Evolutionary conservation across 2,797 vertebrate species (phyloP), one percentile per base, ranked within the genome.

Genomic region (Heliangelus exortis): DNA sequence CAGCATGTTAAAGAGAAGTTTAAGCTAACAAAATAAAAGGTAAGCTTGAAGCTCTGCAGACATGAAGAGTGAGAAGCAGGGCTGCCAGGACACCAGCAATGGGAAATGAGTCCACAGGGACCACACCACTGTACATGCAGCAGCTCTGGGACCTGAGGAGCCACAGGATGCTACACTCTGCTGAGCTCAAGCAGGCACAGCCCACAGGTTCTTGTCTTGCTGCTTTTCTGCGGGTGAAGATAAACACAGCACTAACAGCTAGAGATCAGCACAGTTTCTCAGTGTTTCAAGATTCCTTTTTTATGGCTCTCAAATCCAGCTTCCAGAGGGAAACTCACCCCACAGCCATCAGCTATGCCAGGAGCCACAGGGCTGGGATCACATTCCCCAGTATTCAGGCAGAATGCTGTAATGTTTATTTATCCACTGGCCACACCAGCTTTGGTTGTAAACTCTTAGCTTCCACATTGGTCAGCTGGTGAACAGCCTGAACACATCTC

Each of bases 1-100:
- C 47, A 55, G 57, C 65, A 62, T 29, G 53, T 87, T 93, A 92
- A 93, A 81, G 68, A 74, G 54, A 68, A 84, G 54, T 62, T 81
- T 79, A 94, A 75, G 92, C 54, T 93, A 71, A 81, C 92, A 93
- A 94, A 92, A 85, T 22, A n/a, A 68, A 68, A 59, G 53, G 80
- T 43, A 75, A 82, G 57, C 76, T 58, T 93, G 91, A 95, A 91
- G 74, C 36, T 88, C 85, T 95, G 51, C 4, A 4, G 54, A 36
- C 21, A 7, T 11, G 47, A 61, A 36, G 5, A 83, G 65, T 0
- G 2, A 87, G n/a, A 50, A 66, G 15, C 43, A 45, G 54, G 23
- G 28, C 47, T 93, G 53, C 29, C 79, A 75, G 54, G 45, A 34
- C 68, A 67, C 7, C 1, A 0, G 17, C 28, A 63, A 10, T 0